These are phyloP conservation scores for Plodia interpunctella DNA, from an alignment of 1,140 invertebrate genomes.

Conservation along the genomic window DNA sequence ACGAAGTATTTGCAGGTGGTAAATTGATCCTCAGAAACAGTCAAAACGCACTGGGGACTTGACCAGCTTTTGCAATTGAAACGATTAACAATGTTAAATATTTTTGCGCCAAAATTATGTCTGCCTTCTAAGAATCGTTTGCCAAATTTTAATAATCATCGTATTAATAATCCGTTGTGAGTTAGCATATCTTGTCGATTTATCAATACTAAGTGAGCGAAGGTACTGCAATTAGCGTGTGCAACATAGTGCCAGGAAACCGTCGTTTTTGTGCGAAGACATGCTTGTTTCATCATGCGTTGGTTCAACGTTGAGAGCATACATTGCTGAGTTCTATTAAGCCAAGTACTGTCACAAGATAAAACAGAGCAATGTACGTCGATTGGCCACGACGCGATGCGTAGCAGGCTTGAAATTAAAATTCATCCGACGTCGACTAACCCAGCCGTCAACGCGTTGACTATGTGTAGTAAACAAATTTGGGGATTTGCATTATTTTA, in stretches of 20 bases:
- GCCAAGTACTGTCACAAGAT: no score
- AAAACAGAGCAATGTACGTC: constrained; percentile 27
- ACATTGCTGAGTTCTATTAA: no score
- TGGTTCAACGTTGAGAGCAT: no score
- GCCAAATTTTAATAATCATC: constrained; percentile 6
- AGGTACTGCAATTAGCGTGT: constrained; percentile 32
- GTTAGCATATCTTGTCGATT: neutral
- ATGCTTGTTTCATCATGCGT: no score
- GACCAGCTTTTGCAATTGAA: neutral
- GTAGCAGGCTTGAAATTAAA: constrained; percentile 16
- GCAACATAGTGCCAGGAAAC: constrained; percentile 39
- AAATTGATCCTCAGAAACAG: neutral
- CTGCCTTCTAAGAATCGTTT: neutral
- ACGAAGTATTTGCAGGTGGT: neutral
- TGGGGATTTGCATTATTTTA: constrained; percentile 29
- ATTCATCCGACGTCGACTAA: constrained; percentile 40
- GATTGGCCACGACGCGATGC: neutral
- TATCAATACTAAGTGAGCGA: constrained; percentile 3
- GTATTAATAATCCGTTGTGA: neutral
- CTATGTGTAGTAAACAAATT: constrained; percentile 38
- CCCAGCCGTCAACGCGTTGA: constrained; percentile 29
- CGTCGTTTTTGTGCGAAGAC: constrained; percentile 27
- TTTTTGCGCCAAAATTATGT: neutral
- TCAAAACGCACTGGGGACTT: neutral
- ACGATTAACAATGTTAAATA: neutral